A percentile compares a stretch with the other conserved stretches of the same genome.
phyloP scores from a whole-genome alignment of 2,888 invertebrate species.

The Pachliopta kotzebuea region DNA sequence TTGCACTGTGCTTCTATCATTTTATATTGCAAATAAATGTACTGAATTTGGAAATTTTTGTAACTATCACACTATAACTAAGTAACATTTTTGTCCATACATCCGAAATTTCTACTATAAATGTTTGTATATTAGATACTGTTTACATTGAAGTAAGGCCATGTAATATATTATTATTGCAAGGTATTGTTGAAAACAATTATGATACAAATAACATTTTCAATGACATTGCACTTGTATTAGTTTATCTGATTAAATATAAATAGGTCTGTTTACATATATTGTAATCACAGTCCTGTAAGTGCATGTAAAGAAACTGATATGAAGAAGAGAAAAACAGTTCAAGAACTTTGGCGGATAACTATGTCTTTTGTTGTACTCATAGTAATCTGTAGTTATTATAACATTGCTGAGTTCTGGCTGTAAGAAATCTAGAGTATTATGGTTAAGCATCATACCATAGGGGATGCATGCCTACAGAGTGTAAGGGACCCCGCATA shows the following conservation, averaged over 20 bases:
- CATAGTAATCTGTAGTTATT: too few species aligned
- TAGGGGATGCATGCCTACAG: too few species aligned
- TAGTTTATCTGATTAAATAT: slow-evolving; percentile 19
- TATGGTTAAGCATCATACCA: too few species aligned
- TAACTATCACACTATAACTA: too few species aligned
- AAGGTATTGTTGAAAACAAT: slow-evolving; percentile 10
- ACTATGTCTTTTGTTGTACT: background rate
- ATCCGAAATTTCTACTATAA: background rate
- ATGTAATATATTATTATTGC: background rate
- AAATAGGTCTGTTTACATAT: background rate
- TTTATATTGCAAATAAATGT: too few species aligned
- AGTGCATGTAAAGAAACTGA: background rate
- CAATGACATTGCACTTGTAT: slow-evolving; percentile 22
- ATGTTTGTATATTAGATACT: background rate
- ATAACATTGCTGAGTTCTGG: too few species aligned
- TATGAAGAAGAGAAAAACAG: background rate
- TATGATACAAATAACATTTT: slow-evolving; percentile 20
- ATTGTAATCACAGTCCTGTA: background rate
- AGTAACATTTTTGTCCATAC: too few species aligned
- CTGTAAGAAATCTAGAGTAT: too few species aligned
- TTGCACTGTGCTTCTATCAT: too few species aligned
- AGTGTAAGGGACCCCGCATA: too few species aligned
- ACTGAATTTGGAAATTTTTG: too few species aligned
- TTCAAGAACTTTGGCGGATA: background rate
- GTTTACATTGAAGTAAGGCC: background rate